Evolutionary conservation across 2,113 vertebrate species (phyloP).

Genomic region (Periophthalmus modestus): DNA sequence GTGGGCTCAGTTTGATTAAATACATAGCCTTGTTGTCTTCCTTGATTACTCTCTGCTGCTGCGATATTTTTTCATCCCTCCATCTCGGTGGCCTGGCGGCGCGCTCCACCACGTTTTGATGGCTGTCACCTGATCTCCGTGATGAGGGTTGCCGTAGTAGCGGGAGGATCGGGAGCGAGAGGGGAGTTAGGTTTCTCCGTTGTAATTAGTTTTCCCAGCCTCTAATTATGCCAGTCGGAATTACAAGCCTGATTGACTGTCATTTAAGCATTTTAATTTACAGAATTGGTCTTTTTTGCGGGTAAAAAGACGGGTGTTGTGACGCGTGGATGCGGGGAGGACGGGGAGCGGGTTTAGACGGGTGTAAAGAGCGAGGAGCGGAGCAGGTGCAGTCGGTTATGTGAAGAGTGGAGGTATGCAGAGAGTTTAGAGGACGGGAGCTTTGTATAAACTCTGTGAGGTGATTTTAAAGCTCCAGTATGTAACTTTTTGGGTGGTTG

Average conservation of each 20-base stretch:
- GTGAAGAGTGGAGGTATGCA: slow-evolving; percentile 19
- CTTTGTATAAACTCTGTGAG: neutral
- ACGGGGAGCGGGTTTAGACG: slow-evolving; percentile 36
- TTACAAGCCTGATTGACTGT: slow-evolving; percentile 86
- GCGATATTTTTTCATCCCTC: slow-evolving; percentile 60
- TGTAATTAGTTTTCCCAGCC: slow-evolving; percentile 87
- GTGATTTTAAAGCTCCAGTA: too few relatives aligned
- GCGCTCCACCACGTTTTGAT: slow-evolving; percentile 73
- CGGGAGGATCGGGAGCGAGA: slow-evolving; percentile 60
- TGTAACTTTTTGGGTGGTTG: too few relatives aligned
- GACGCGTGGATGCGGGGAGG: slow-evolving; percentile 29
- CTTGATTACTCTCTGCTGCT: slow-evolving; percentile 70
- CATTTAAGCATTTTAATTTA: slow-evolving; percentile 84
- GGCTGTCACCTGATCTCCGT: slow-evolving; percentile 83
- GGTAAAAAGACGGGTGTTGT: slow-evolving; percentile 62
- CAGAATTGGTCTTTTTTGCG: slow-evolving; percentile 70
- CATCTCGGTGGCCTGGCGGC: slow-evolving; percentile 63
- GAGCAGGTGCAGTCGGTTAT: slow-evolving; percentile 19
- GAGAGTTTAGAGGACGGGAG: neutral
- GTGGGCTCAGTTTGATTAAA: slow-evolving; percentile 59
- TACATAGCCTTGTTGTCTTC: slow-evolving; percentile 73
- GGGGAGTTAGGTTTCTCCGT: slow-evolving; percentile 84
- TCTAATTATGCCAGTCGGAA: slow-evolving; percentile 85
- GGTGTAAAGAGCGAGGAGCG: slow-evolving; percentile 41
- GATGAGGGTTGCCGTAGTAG: slow-evolving; percentile 82